phyloP scores from a whole-genome alignment of 2,113 vertebrate genomes.

The Crotophaga sulcirostris region DNA sequence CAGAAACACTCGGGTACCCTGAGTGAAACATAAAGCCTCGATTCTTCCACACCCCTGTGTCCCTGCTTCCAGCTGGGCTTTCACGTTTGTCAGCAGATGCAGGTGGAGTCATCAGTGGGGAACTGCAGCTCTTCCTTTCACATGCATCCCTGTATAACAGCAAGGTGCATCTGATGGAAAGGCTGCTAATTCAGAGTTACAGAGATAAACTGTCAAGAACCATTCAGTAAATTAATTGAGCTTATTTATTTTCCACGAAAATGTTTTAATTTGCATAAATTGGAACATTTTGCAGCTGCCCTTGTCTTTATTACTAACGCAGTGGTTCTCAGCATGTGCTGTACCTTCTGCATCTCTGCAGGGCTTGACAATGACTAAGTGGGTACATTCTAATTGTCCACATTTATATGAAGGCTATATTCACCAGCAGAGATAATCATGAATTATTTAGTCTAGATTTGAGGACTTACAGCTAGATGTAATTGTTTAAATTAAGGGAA shows the following conservation, averaged over 20 bases:
- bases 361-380: conserved; percentile 65
- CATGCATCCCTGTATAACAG: not conserved
- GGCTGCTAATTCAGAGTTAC: conserved; percentile 12
- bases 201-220: conserved; percentile 41
- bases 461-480: conserved; percentile 17
- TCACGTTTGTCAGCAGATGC: not conserved
- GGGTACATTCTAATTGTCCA: conserved; percentile 56
- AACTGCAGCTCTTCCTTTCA: not conserved
- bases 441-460: conserved; percentile 58
- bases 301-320: conserved; percentile 40
- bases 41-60: not conserved
- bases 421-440: conserved; percentile 60
- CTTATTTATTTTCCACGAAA: conserved; percentile 63
- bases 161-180: conserved; percentile 3
- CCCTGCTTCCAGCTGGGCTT: not conserved
- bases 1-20: not conserved
- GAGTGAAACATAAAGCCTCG: not conserved
- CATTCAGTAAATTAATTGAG: conserved; percentile 49
- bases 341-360: conserved; percentile 50
- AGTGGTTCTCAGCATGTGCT: conserved; percentile 19
- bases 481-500: conserved; percentile 55
- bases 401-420: conserved; percentile 46
- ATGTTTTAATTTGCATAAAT: conserved; percentile 68
- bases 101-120: not conserved
- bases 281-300: conserved; percentile 59